Evolutionary conservation across 1,140 invertebrate species (phyloP).

Genomic region (Piezodorus guildinii): DNA sequence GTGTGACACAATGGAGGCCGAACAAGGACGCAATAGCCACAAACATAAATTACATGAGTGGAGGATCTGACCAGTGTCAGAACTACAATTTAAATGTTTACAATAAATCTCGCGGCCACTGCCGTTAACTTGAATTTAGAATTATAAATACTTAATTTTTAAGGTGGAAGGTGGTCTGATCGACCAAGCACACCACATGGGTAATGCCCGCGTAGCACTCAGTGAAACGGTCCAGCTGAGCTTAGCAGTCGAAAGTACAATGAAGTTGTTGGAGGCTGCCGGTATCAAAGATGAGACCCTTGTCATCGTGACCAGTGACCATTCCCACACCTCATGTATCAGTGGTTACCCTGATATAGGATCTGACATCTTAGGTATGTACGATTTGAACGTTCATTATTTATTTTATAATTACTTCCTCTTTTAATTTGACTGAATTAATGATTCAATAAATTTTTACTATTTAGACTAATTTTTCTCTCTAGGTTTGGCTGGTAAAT

Average conservation of each 20-base stretch:
- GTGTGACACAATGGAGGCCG: no score
- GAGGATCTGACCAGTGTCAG: no score
- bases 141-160: no score
- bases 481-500: conserved; percentile 36
- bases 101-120: no score
- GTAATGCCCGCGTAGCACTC: conserved; percentile 62
- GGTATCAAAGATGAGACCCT: conserved; percentile 49
- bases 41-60: no score
- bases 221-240: conserved; percentile 70
- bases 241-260: conserved; percentile 49
- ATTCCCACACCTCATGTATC: conserved; percentile 65
- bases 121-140: no score
- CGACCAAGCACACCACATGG: conserved; percentile 77
- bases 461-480: no score
- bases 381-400: no score
- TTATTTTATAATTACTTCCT: no score
- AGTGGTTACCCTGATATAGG: conserved; percentile 57
- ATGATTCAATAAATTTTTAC: neutral
- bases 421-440: no score
- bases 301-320: conserved; percentile 81
- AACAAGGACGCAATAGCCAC: no score
- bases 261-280: conserved; percentile 22
- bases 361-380: conserved; percentile 52
- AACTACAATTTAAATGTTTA: no score
- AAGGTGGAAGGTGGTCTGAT: conserved; percentile 75